Percentiles rank a stretch among this genome's conserved stretches.
phyloP scores from a whole-genome alignment of 2,797 vertebrate genomes.

The Tokudaia muenninki region DNA sequence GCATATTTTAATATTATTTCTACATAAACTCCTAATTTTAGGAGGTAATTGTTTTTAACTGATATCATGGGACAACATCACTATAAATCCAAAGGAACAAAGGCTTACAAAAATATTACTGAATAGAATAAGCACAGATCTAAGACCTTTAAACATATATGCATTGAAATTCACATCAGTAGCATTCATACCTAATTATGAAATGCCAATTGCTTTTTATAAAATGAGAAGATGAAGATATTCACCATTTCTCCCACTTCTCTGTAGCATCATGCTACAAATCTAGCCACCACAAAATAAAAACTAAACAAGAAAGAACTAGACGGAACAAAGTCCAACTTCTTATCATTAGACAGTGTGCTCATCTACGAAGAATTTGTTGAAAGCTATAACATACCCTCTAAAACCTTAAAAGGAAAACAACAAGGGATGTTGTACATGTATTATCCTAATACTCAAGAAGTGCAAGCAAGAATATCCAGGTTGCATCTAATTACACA shows the following conservation, averaged over 20 bases:
- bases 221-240: not conserved
- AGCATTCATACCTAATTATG: not conserved
- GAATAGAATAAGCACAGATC: not conserved
- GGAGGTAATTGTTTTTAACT: not conserved
- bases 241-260: not conserved
- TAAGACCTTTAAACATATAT: not conserved
- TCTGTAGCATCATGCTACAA: not conserved
- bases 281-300: not conserved
- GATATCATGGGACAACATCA: not conserved
- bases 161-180: not conserved
- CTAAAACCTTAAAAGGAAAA: not conserved
- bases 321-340: not conserved
- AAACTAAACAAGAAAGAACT: not conserved
- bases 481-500: not conserved
- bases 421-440: not conserved
- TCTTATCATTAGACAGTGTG: not conserved
- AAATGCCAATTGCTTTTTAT: not conserved
- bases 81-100: not conserved
- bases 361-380: not conserved
- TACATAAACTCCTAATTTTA: not conserved
- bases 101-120: not conserved
- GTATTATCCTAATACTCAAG: not conserved
- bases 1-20: not conserved
- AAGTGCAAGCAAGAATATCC: not conserved
- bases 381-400: not conserved